Evolutionary conservation across 2,797 vertebrate species (phyloP).

Genomic region (Staurois parvus): DNA sequence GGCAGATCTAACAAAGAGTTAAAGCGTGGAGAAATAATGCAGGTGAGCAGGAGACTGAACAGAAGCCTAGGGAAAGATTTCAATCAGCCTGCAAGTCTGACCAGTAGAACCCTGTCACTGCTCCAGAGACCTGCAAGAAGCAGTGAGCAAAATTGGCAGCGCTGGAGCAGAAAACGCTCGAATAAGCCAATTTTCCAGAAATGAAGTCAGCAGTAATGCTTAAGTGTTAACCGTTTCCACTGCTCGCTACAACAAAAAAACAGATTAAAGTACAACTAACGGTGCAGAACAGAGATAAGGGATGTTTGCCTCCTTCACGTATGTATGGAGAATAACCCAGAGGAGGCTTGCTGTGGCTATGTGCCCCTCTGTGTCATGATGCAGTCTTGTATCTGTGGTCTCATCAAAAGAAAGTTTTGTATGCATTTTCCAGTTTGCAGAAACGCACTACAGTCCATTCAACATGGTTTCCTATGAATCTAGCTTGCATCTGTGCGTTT

Average conservation of each 20-base stretch:
- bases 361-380: no score
- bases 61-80: conserved; percentile 43
- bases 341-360: no score
- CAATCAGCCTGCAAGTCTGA: conserved; percentile 47
- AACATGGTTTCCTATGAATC: no score
- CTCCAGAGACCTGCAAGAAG: conserved; percentile 47
- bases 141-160: conserved; percentile 52
- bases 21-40: conserved; percentile 3
- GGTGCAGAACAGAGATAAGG: conserved; percentile 21
- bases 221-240: conserved; percentile 12
- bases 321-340: no score
- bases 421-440: no score
- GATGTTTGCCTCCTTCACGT: no score
- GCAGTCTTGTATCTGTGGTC: no score
- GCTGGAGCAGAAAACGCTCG: conserved; percentile 56
- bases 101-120: conserved; percentile 43
- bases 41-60: conserved; percentile 9
- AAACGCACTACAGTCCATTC: no score
- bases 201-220: conserved; percentile 46
- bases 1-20: background rate
- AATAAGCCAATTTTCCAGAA: conserved; percentile 52
- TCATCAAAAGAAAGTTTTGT: no score
- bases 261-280: background rate
- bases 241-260: background rate
- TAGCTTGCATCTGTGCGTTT: no score